Percentiles rank a stretch among this genome's conserved stretches.
These are phyloP conservation scores for Phrynocephalus vlangalii DNA, from an alignment of 2,797 vertebrate genomes.

Conservation along the genomic window DNA sequence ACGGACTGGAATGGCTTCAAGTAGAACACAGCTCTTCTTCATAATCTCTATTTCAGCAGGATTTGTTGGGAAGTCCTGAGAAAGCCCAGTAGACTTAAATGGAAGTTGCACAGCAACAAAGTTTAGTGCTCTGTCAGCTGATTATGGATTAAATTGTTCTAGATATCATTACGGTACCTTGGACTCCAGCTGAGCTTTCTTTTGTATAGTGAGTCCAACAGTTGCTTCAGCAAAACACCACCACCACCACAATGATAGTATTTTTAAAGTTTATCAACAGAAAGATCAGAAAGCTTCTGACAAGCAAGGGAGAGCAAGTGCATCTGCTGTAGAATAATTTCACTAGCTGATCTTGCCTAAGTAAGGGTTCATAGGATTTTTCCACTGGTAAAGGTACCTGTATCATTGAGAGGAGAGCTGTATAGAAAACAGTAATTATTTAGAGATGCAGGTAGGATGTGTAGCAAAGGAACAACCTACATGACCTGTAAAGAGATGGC, in stretches of 20 bases:
- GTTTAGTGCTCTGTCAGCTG: not conserved
- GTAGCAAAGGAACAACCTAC: not conserved
- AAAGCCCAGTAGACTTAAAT: not conserved
- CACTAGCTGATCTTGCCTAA: not conserved
- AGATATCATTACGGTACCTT: not conserved
- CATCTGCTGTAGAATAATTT: not conserved
- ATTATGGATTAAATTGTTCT: constrained; percentile 14
- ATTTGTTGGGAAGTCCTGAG: not conserved
- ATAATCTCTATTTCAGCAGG: constrained; percentile 1
- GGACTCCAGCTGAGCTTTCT: not conserved
- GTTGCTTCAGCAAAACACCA: not conserved
- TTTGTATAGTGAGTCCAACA: not conserved
- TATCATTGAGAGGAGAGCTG: not conserved
- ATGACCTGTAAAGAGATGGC: not conserved
- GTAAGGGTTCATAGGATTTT: constrained; percentile 14
- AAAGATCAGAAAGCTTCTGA: constrained; percentile 16
- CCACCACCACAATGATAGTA: not conserved
- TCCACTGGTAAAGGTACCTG: not conserved
- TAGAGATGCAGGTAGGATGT: not conserved
- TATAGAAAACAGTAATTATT: not conserved
- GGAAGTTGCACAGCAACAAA: not conserved
- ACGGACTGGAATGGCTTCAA: not conserved
- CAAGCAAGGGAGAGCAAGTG: not conserved
- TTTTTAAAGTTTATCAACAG: not conserved
- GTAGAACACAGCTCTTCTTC: not conserved